Evolutionary conservation across 2,113 vertebrate genomes (phyloP).

Genomic region (Oreochromis aureus): DNA sequence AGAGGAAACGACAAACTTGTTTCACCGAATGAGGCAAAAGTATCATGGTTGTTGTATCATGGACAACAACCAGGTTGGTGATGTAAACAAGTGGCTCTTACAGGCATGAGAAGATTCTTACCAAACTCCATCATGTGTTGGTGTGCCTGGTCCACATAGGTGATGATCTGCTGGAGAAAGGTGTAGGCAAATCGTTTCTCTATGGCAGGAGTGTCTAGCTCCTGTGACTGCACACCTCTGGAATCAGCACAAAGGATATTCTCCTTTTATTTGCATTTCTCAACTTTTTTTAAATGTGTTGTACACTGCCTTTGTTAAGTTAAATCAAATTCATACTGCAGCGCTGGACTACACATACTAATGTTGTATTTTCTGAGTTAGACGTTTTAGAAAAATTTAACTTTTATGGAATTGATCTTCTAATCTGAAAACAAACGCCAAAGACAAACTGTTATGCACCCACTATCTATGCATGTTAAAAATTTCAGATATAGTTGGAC

Average conservation of each 20-base stretch:
- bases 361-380: neutral
- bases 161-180: constrained; percentile 91
- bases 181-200: constrained; percentile 96
- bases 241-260: neutral
- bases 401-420: neutral
- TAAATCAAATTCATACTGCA: neutral
- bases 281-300: neutral
- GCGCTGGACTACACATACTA: neutral
- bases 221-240: constrained; percentile 87
- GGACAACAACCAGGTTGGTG: neutral
- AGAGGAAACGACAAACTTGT: neutral
- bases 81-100: neutral
- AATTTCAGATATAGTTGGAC: neutral
- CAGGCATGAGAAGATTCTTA: constrained; percentile 37
- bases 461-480: neutral
- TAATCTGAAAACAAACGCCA: neutral
- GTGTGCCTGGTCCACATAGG: constrained; percentile 90
- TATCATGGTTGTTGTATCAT: neutral
- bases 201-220: constrained; percentile 90
- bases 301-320: neutral
- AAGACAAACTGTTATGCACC: neutral
- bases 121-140: constrained; percentile 91
- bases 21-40: neutral
- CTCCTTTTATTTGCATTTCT: neutral
- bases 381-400: neutral